Base-by-base conservation (phyloP, 2,797 vertebrate genomes). In the Peromyscus eremicus region DNA sequence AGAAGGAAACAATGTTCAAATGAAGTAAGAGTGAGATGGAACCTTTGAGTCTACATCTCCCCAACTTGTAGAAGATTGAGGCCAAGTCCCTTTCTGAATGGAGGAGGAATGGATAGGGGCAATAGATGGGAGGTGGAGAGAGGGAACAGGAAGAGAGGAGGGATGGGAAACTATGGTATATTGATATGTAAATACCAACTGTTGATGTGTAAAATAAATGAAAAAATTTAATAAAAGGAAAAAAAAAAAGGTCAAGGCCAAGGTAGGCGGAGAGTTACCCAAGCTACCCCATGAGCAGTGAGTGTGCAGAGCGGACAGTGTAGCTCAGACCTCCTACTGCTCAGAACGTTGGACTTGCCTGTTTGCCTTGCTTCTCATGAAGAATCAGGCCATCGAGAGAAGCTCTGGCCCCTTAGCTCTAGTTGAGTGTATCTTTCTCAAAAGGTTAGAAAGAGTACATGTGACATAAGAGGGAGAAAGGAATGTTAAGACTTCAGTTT, bases 401-500 rank as follows among this genome's bases (percentile, higher is more conserved):
- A 60, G 91, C 97, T 96, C 71, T 92, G 89, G 60, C 83, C 97
- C 71, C 96, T 29, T 82, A 95, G 88, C 37, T 96, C 43, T 95
- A 76, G 81, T 27, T 70, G 95, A 93, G 43, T 93, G 8, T 96
- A 92, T 97, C 96, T 85, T 97, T 97, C 96, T 64, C 60, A 97
- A 37, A 85, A 95, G 93, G 92, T 97, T 97, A 97, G 97, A 98
- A 97, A 95, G 46, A 97, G 64, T 89, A 62, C 95, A 94, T 91
- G 96, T 98, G 98, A 97, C 98, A 88, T 96, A 62, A 86, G 40
- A 76, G 73, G 94, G 91, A 91, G 97, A 97, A 94, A 98, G 94
- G 98, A 98, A 96, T 98, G 97, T 97, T 97, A 98, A 97, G 96
- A 97, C 89, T 81, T 60, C n/a, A 92, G n/a, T 98, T 81, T 98